A percentile compares a stretch with the other conserved stretches of the same genome.
Evolutionary conservation across 1,140 invertebrate genomes (phyloP).

Genomic region (Rhysida immarginata): DNA sequence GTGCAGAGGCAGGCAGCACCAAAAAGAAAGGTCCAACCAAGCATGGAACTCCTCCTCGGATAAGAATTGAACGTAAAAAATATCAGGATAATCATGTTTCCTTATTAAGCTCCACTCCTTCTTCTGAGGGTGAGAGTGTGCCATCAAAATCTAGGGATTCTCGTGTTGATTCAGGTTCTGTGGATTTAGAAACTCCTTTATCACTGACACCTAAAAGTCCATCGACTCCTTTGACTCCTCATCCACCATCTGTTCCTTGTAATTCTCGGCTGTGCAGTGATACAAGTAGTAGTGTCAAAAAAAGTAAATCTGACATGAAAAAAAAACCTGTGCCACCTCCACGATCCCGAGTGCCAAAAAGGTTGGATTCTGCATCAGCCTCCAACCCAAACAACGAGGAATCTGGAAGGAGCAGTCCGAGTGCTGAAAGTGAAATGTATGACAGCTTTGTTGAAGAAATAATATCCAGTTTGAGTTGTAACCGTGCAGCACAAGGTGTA

Average conservation of each 20-base stretch:
- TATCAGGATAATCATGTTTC: slow-evolving; percentile 21
- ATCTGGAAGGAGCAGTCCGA: not conserved
- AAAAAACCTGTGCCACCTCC: slow-evolving; percentile 23
- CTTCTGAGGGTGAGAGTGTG: slow-evolving; percentile 12
- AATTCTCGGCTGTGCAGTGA: not conserved
- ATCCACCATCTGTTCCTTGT: slow-evolving; percentile 13
- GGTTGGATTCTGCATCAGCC: not conserved
- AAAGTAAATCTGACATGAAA: not conserved
- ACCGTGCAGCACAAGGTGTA: not conserved
- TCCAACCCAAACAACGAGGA: not conserved
- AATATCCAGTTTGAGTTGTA: not conserved
- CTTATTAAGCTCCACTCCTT: slow-evolving; percentile 11
- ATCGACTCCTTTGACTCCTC: slow-evolving; percentile 16
- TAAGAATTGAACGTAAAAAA: slow-evolving; percentile 28
- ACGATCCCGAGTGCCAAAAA: slow-evolving; percentile 17
- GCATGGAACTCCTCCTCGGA: slow-evolving; percentile 21
- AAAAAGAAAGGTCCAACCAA: slow-evolving; percentile 17
- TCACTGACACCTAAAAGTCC: slow-evolving; percentile 28
- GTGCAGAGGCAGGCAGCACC: slow-evolving; percentile 26
- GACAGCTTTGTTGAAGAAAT: not conserved
- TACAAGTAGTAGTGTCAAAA: not conserved
- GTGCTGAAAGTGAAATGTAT: not conserved
- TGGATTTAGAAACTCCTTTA: slow-evolving; percentile 28
- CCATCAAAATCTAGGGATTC: slow-evolving; percentile 20
- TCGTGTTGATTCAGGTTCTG: slow-evolving; percentile 29